phyloP scores from a whole-genome alignment of 1,140 invertebrate genomes.

The Drosophila eugracilis region DNA sequence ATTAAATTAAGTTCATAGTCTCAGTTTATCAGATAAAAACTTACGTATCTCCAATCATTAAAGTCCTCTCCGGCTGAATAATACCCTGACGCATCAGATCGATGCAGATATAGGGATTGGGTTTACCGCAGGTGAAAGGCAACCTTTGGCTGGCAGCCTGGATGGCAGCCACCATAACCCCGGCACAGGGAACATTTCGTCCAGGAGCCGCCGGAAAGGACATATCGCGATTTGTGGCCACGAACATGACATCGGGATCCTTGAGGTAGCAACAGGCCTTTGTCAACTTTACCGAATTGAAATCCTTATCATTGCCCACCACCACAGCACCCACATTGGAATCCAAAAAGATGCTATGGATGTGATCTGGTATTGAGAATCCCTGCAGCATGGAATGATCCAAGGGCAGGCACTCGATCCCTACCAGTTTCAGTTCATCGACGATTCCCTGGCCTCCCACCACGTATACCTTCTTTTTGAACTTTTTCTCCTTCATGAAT shows the following conservation, averaged over 20 bases:
- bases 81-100: slow-evolving; percentile 40
- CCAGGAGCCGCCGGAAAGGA: slow-evolving; percentile 15
- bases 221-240: slow-evolving; percentile 60
- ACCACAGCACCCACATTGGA: slow-evolving; percentile 47
- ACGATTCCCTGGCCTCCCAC: slow-evolving; percentile 52
- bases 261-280: slow-evolving; percentile 42
- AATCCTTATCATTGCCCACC: slow-evolving; percentile 45
- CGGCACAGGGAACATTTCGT: background rate
- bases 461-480: slow-evolving; percentile 46
- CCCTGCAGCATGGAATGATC: background rate
- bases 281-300: slow-evolving; percentile 34
- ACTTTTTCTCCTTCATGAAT: slow-evolving; percentile 36
- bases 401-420: slow-evolving; percentile 38
- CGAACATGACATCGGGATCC: slow-evolving; percentile 21
- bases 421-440: slow-evolving; percentile 51
- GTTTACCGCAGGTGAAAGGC: slow-evolving; percentile 61
- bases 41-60: slow-evolving; percentile 65
- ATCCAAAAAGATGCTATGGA: slow-evolving; percentile 55
- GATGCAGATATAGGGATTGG: slow-evolving; percentile 45
- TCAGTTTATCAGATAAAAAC: background rate
- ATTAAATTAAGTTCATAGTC: no score
- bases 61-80: slow-evolving; percentile 50
- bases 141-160: slow-evolving; percentile 27
- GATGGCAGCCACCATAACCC: background rate
- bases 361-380: slow-evolving; percentile 15